Base-by-base conservation (phyloP, 2,113 vertebrate species). In the Nipponia nippon region DNA sequence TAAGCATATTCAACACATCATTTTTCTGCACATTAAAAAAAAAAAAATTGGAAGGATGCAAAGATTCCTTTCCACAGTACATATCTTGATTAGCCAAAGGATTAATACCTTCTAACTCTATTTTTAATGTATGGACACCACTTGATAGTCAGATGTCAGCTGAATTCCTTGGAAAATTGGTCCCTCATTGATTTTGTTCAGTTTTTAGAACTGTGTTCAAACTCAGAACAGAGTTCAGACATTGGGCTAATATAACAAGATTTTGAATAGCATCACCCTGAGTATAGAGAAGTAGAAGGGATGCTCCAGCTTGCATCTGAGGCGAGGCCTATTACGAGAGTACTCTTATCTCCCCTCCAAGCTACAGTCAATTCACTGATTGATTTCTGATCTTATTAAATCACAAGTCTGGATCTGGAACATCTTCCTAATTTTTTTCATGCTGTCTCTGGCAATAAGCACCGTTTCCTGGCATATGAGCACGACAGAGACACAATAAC, bases 251-350 rank as follows among this genome's bases (percentile, higher is more conserved):
- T 44, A 38, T 19, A 75, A 47, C 3, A 61, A n/a, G 40, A 53
- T 65, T 79, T 55, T 69, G 23, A 78, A 55, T n/a, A 56, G 10
- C 49, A 61, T 67, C 23, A 25, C 16, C 5, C 34, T n/a, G 7
- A 61, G 2, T 27, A 40, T 4, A 56, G 10, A 13, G 16, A 87
- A 69, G 16, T 47, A 59, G 47, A 63, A 75, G 4, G 16, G 9
- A 75, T 78, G 9, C 18, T 87, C 30, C 42, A 90, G 18, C 9
- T 19, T 3, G 0, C 14, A 23, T 42, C 26, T 53, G 14, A 67
- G 32, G 32, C 1, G 14, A 87, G 22, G 17, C 5, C 12, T 62
- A 10, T 40, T 69, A 55, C 0, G 0, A 47, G 36, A 46, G 3
- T 70, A 67, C 1, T 36, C 50, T 63, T 40, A 22, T 16, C 23